These are phyloP conservation scores for Drosophila teissieri DNA, from an alignment of 1,140 invertebrate species.

Conservation along the genomic window DNA sequence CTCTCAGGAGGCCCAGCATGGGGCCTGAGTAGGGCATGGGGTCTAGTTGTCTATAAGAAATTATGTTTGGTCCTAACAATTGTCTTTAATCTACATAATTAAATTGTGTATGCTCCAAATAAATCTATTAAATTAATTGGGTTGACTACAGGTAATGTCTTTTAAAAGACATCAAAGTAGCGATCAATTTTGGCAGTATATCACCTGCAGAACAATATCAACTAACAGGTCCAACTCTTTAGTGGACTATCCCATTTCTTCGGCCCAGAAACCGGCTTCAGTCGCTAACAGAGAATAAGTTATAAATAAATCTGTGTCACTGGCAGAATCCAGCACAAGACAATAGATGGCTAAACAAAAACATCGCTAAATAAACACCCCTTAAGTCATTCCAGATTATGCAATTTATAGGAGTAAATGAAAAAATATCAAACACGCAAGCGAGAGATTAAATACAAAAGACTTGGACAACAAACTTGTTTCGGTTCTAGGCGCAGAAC, in stretches of 20 bases:
- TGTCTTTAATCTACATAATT: slow-evolving; percentile 1
- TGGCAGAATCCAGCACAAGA: slow-evolving; percentile 22
- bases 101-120: slow-evolving; percentile 21
- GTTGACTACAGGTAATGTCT: not conserved
- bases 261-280: slow-evolving; percentile 41
- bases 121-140: slow-evolving; percentile 32
- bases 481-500: slow-evolving; percentile 59
- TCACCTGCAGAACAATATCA: slow-evolving; percentile 20
- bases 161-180: slow-evolving; percentile 7
- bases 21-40: not conserved
- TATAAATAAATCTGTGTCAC: slow-evolving; percentile 78
- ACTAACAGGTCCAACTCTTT: slow-evolving; percentile 5
- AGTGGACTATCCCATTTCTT: slow-evolving; percentile 43
- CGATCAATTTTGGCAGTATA: slow-evolving; percentile 31
- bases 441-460: slow-evolving; percentile 26
- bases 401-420: slow-evolving; percentile 74
- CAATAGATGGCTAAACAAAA: slow-evolving; percentile 9
- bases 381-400: slow-evolving; percentile 62
- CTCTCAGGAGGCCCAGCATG: slow-evolving; percentile 28
- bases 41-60: not conserved
- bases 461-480: slow-evolving; percentile 51
- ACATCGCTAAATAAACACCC: slow-evolving; percentile 48
- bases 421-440: slow-evolving; percentile 71
- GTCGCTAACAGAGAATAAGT: slow-evolving; percentile 29
- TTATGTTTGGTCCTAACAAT: too few relatives aligned